Percentiles rank a stretch among this genome's conserved stretches.
phyloP scores from a whole-genome alignment of 2,888 invertebrate species.

The Nemotelus nigrinus region DNA sequence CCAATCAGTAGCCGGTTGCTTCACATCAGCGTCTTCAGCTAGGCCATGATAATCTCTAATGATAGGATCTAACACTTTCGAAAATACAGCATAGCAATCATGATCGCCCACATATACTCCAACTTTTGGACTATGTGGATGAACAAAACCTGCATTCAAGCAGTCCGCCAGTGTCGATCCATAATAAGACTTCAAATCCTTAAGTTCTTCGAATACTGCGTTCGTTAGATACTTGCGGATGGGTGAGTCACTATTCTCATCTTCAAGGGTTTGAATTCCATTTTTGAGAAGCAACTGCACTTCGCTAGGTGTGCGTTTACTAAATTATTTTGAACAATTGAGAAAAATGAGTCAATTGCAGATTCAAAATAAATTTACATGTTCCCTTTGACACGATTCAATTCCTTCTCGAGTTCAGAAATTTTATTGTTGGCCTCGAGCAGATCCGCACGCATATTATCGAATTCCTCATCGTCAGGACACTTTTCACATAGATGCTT shows the following conservation, averaged over 20 bases:
- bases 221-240: conserved; percentile 72
- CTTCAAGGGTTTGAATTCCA: conserved; percentile 67
- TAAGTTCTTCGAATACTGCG: conserved; percentile 68
- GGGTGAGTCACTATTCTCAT: conserved; percentile 68
- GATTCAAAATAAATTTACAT: conserved; percentile 55
- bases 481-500: conserved; percentile 63
- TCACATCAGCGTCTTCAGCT: conserved; percentile 54
- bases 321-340: conserved; percentile 48
- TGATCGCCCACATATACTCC: conserved; percentile 76
- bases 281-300: conserved; percentile 65
- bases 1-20: conserved; percentile 72
- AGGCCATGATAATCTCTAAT: conserved; percentile 73
- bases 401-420: conserved; percentile 58
- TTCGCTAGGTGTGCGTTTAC: conserved; percentile 62
- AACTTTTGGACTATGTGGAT: conserved; percentile 69
- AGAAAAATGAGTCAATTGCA: neutral
- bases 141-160: conserved; percentile 72
- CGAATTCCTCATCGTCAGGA: conserved; percentile 62
- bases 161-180: conserved; percentile 72
- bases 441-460: conserved; percentile 60
- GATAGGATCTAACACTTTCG: conserved; percentile 73
- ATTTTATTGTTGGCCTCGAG: conserved; percentile 60
- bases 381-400: conserved; percentile 57
- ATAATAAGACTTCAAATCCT: conserved; percentile 67
- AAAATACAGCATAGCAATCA: conserved; percentile 72